These are phyloP conservation scores for Tragelaphus buxtoni DNA, from an alignment of 2,113 vertebrate genomes.

Conservation along the genomic window DNA sequence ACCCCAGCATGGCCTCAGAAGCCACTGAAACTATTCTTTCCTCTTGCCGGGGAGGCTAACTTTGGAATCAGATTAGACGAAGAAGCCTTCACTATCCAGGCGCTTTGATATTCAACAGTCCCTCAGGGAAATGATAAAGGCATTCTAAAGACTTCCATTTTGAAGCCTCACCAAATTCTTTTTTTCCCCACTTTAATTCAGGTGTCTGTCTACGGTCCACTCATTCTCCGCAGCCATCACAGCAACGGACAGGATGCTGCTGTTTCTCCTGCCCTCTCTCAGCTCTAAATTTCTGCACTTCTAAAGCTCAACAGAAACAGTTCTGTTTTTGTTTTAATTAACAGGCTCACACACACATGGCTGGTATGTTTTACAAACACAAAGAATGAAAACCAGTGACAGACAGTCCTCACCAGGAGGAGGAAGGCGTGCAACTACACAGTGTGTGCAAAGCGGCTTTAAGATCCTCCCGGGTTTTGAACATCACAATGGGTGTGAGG, in stretches of 20 bases:
- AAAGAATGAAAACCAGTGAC: slow-evolving; percentile 33
- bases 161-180: background rate
- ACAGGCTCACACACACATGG: slow-evolving; percentile 48
- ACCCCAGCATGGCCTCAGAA: slow-evolving; percentile 37
- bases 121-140: slow-evolving; percentile 28
- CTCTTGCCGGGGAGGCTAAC: slow-evolving; percentile 34
- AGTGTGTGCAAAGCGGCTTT: background rate
- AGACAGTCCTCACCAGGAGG: slow-evolving; percentile 24
- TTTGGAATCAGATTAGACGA: slow-evolving; percentile 38
- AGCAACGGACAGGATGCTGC: background rate
- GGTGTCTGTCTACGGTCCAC: background rate
- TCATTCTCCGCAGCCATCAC: background rate
- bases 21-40: slow-evolving; percentile 42
- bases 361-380: slow-evolving; percentile 25
- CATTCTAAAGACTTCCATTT: background rate
- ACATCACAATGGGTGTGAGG: slow-evolving; percentile 46
- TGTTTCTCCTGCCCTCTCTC: background rate
- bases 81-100: slow-evolving; percentile 1
- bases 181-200: background rate
- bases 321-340: slow-evolving; percentile 62
- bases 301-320: slow-evolving; percentile 40
- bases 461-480: slow-evolving; percentile 34
- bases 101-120: slow-evolving; percentile 35
- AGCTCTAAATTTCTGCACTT: background rate
- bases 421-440: background rate